Evolutionary conservation across 2,888 invertebrate genomes (phyloP), one percentile per base, ranked within the genome.

Genomic region (Lissocephala sabroskyi): DNA sequence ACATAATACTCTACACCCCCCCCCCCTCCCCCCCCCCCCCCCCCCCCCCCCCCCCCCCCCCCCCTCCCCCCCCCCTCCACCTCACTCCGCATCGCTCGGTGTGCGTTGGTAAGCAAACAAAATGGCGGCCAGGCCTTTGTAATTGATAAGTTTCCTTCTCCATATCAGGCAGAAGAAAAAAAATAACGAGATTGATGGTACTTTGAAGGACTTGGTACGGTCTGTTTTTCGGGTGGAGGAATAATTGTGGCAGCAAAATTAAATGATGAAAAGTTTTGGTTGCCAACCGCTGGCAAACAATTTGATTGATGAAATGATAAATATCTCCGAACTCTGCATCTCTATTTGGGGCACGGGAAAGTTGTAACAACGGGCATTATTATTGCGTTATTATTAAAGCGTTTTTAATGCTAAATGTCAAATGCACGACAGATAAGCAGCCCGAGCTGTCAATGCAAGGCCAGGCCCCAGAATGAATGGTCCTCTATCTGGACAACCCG

Each of bases 281-380:
- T 54, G 33, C 33, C 26, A 6, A 5, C 28, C 28, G 26, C 50
- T 7, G 11, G 33, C 40, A 45, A 39, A 29, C 43, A 49, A 49
- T 56, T 77, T 75, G 74, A 75, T 75, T 77, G 74, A 75, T 75
- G 78, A 75, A 75, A 71, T 77, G 71, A 77, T 75, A 75, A 75
- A 71, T 68, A 77, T 76, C 76, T 76, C 44, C 28, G 14, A 14
- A 10, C 32, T 46, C 46, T 51, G 54, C 62, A 56, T 64, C 59
- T 46, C 10, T 35, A 9, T 47, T 43, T 36, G 49, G 48, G 33
- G 36, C 30, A 47, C 42, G 14, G 19, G 17, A 54, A 52, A 67
- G 55, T 62, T 50, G 65, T 52, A 19, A 56, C 73, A 56, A 58
- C 56, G 45, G 33, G 65, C 55, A 76, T 73, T 73, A 76, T 73